Evolutionary conservation across 2,888 invertebrate genomes (phyloP), one percentile per base, ranked within the genome.

Genomic region (Euproctis similis): DNA sequence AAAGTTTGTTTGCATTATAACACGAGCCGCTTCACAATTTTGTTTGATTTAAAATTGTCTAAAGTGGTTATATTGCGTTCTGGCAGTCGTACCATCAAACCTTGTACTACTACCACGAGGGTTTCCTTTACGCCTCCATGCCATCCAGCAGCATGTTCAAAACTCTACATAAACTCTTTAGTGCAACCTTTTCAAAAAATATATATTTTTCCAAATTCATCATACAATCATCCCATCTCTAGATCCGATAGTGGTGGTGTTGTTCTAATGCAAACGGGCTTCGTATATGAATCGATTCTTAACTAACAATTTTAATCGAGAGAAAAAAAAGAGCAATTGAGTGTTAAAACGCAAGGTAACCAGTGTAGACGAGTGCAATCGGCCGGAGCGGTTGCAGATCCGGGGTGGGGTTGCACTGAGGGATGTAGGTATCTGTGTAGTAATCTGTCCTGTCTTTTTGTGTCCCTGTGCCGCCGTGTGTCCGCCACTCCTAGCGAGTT

Each of bases 401-500:
- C 76, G 81, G 81, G 81, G 77, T 77, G 77, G 78, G 84, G 81
- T 80, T 80, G 82, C 84, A 81, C 82, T 81, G 80, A 81, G 84
- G 82, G 82, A 69, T 78, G 85, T 85, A 85, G 84, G 84, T 86
- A 84, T 85, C 72, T 86, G 85, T 85, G 84, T 86, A 86, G 86
- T 86, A 86, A 86, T 86, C 85, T 86, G 86, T 86, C 86, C 85
- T 86, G 86, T 86, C 86, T 85, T 85, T 87, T 86, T 89, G 88
- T 89, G 88, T 88, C 88, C 88, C 88, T 88, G 88, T 87, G 86
- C 85, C 86, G 86, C 86, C 85, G 85, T 85, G 84, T 88, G 88
- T 88, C 86, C 88, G 88, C 88, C 88, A 87, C 87, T 87, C 86
- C 91, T 94, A 95, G 95, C 93, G 94, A 94, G 92, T 96, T 95